These are phyloP conservation scores for Rhinolophus ferrumequinum DNA, from an alignment of 2,113 vertebrate genomes.

Conservation along the genomic window DNA sequence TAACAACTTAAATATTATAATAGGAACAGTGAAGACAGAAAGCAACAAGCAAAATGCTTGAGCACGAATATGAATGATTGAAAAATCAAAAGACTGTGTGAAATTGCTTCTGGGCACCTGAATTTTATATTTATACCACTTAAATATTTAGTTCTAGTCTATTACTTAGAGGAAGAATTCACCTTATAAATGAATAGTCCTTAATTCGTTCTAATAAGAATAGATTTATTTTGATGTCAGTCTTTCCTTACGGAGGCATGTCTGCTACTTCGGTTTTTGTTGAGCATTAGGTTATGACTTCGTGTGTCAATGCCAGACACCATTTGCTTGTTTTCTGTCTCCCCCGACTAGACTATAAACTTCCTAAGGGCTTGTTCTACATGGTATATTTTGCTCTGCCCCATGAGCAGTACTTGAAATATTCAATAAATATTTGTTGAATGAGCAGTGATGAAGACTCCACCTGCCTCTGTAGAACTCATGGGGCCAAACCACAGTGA, in stretches of 20 bases:
- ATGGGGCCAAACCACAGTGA: background rate
- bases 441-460: background rate
- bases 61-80: background rate
- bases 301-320: background rate
- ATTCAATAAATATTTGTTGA: background rate
- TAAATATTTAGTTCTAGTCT: conserved; percentile 22
- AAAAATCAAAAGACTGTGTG: background rate
- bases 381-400: background rate
- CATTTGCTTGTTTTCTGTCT: background rate
- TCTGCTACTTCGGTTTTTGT: background rate
- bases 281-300: background rate
- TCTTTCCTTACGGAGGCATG: background rate
- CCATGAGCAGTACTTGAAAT: background rate
- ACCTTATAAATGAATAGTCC: background rate
- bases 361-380: background rate
- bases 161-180: conserved; percentile 9
- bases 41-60: background rate
- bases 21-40: background rate
- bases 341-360: background rate
- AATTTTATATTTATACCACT: background rate
- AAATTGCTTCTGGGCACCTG: background rate
- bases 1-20: conserved; percentile 4
- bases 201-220: background rate
- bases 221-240: background rate
- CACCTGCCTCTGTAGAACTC: background rate